Evolutionary conservation across 2,888 invertebrate genomes (phyloP).

Genomic region (Chalcis sispes): DNA sequence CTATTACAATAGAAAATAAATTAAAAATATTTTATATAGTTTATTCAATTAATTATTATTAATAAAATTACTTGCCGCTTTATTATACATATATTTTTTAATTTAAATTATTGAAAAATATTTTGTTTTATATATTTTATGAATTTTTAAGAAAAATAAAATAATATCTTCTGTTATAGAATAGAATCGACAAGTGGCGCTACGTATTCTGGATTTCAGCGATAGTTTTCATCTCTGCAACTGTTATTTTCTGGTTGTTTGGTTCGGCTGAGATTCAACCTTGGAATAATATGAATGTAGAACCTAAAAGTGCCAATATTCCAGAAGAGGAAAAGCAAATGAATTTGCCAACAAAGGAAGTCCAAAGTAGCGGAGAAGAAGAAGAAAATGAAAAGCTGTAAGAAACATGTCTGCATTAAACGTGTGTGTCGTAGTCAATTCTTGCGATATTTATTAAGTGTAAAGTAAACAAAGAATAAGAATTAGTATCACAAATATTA

Average conservation of each 20-base stretch:
- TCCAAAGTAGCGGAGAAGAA: slow-evolving; percentile 60
- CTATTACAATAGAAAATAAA: neutral
- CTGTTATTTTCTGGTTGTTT: slow-evolving; percentile 83
- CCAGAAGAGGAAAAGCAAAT: slow-evolving; percentile 69
- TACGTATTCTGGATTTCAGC: slow-evolving; percentile 85
- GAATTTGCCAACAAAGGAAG: slow-evolving; percentile 55
- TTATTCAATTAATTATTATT: neutral
- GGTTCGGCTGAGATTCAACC: slow-evolving; percentile 84
- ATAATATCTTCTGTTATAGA: no score
- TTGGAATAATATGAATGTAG: slow-evolving; percentile 75
- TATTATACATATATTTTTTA: no score
- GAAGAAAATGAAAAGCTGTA: slow-evolving; percentile 70
- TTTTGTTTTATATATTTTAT: no score
- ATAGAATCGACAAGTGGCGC: slow-evolving; percentile 86
- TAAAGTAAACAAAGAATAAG: no score
- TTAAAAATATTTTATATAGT: neutral
- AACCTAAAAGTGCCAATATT: slow-evolving; percentile 25
- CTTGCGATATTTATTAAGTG: no score
- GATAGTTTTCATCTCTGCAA: slow-evolving; percentile 82
- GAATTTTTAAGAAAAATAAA: no score
- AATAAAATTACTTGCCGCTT: no score
- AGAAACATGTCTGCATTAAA: no score
- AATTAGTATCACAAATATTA: no score
- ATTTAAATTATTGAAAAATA: no score
- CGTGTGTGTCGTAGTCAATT: no score